These are phyloP conservation scores for Drosophila biarmipes DNA, from an alignment of 1,140 invertebrate species.

Conservation along the genomic window DNA sequence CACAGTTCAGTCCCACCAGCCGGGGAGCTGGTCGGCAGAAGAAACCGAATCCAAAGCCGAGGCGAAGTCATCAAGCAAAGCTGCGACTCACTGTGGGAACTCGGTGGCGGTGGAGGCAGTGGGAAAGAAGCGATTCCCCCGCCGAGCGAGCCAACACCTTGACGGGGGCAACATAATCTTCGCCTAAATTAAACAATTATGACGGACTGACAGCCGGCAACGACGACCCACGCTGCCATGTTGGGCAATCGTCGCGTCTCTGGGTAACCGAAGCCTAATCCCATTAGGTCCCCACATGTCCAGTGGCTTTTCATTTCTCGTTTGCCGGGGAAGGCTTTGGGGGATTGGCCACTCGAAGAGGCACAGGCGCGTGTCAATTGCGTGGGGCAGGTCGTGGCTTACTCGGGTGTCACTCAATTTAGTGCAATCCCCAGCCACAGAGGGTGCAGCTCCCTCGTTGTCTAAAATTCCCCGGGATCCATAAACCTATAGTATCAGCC, in stretches of 20 bases:
- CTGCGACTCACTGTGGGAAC: conserved; percentile 67
- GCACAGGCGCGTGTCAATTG: conserved; percentile 54
- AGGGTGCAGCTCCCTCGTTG: conserved; percentile 21
- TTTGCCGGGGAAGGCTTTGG: not conserved
- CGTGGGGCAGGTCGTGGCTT: conserved; percentile 55
- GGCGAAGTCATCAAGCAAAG: conserved; percentile 62
- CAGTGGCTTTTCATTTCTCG: not conserved
- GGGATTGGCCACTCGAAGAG: conserved; percentile 4
- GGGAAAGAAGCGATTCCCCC: conserved; percentile 49
- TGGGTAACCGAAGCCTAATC: conserved; percentile 72
- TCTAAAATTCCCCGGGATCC: conserved; percentile 30
- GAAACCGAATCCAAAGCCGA: conserved; percentile 1
- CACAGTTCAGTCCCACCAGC: conserved; percentile 60
- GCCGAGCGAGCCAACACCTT: conserved; percentile 26
- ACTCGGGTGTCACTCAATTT: conserved; percentile 56
- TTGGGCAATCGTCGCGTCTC: conserved; percentile 21
- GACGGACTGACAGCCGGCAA: conserved; percentile 33
- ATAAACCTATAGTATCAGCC: conserved; percentile 14
- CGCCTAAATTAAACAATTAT: conserved; percentile 79
- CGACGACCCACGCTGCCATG: conserved; percentile 7
- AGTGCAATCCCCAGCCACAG: conserved; percentile 37
- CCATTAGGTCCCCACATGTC: conserved; percentile 57
- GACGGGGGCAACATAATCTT: conserved; percentile 51
- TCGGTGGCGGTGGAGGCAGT: conserved; percentile 35
- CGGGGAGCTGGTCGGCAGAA: not conserved